Evolutionary conservation across 2,113 vertebrate species (phyloP).

Genomic region (Lycocorax pyrrhopterus): DNA sequence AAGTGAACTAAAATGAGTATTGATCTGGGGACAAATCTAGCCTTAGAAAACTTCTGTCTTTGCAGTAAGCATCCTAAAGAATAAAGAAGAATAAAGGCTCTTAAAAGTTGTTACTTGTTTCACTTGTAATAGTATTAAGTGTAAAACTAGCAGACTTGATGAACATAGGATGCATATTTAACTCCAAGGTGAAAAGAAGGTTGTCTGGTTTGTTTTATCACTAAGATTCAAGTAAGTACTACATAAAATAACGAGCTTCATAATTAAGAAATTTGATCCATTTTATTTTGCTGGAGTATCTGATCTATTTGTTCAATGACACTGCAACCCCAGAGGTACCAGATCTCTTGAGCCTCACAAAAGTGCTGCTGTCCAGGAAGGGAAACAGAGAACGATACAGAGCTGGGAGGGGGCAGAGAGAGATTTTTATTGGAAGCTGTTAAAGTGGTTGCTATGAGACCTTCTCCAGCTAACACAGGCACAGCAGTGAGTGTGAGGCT

Average conservation of each 20-base stretch:
- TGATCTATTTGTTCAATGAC: not conserved
- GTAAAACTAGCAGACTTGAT: not conserved
- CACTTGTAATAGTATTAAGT: not conserved
- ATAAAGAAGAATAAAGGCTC: not conserved
- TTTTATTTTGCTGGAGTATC: not conserved
- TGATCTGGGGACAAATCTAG: not conserved
- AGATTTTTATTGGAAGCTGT: slow-evolving; percentile 78
- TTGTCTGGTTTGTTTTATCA: not conserved
- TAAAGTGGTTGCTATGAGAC: slow-evolving; percentile 81
- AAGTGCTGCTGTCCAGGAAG: slow-evolving; percentile 28
- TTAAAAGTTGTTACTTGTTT: not conserved
- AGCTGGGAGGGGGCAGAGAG: slow-evolving; percentile 60
- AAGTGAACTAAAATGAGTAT: not conserved
- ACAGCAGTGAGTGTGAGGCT: slow-evolving; percentile 56
- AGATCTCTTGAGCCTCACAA: not conserved
- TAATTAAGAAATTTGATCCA: not conserved
- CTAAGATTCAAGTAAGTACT: not conserved
- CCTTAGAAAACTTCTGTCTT: not conserved
- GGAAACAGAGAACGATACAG: slow-evolving; percentile 20
- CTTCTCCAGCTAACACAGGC: slow-evolving; percentile 59
- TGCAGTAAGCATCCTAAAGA: not conserved
- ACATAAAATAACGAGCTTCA: not conserved
- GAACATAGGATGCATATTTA: not conserved
- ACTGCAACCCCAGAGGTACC: not conserved
- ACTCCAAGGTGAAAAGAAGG: not conserved